Base-by-base conservation (phyloP, 2,888 invertebrate species). In the Tetragnatha montana region DNA sequence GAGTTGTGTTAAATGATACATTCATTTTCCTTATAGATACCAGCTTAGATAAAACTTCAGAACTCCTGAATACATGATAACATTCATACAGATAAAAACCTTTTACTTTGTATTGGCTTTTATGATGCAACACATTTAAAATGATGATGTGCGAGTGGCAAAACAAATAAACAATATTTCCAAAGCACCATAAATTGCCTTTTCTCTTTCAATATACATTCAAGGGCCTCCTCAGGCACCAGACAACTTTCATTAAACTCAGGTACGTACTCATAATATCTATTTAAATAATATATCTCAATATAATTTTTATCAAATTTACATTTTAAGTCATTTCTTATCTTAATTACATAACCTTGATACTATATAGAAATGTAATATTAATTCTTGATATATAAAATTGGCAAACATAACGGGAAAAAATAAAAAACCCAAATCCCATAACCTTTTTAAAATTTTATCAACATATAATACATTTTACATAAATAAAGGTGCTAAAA, bases 21-120 rank as follows among this genome's bases (percentile, higher is more conserved):
- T 73, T 80, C 49, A 60, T 74, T 84, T 87, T 50, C 69, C 69
- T 69, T 80, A 50, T 35, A 81, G 75, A 89, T 80, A 84, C 73
- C 80, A 88, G 83, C 81, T 70, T 71, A 76, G 76, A 79, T 81
- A 84, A 88, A 87, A 88, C 81, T 75, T 89, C 89, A 89, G 85
- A 89, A 81, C 81, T 81, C 83, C 88, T 75, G 88, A 86, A 81
- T 89, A 89, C 89, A 85, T 85, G 71, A 81, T 89, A 87, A 89
- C 89, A 89, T 89, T 86, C 89, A 89, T 89, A 89, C 89, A 86
- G 86, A 89, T 86, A 86, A 89, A 89, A 89, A 89, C 81, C 35
- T 49, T 84, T 89, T 86, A 86, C 86, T 89, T 89, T 85, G 81
- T 85, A 78, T 78, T 89, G 89, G 86, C 78, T 78, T 81, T 70